Evolutionary conservation across 2,888 invertebrate species (phyloP), one percentile per base, ranked within the genome.

Genomic region (Eupeodes luniger): DNA sequence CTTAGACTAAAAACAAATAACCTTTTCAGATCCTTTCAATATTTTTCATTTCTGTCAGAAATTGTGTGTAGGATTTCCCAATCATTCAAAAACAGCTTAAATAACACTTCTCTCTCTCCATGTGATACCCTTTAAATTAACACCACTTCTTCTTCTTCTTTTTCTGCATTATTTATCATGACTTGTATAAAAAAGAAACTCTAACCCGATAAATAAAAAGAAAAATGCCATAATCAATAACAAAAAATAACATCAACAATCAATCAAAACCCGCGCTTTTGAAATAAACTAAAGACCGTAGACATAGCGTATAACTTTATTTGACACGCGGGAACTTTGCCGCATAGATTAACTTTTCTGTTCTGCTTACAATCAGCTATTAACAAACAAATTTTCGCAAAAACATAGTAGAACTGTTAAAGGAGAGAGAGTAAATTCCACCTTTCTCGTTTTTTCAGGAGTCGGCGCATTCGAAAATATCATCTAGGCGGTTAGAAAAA

Each of bases 261-360:
- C 57, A 72, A 72, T 72, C 57, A 72, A 11, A 72, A n/a, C 5
- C 27, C 47, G 47, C 59, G n/a, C 72, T 59, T 47, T 72, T 12
- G n/a, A 59, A 27, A 10, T 34, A 3, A 10, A 14, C 59, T 27
- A 27, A 27, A 27, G 47, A 40, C 40, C 40, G 40, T 27, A 27
- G 27, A 40, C 40, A 40, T 40, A 40, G 3, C 34, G 47, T 47
- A 47, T 36, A 59, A 57, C 57, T 47, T 59, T 27, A 57, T 40
- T 72, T 19, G 47, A 59, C 59, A 72, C 59, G 34, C 72, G 72
- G 34, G n/a, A 11, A 59, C 57, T 47, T 59, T 72, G 72, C 72
- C 57, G 72, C 72, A 72, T 57, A 40, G 70, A 70, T 70, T 70
- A 44, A 72, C 57, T 59, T 57, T 59, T 47, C 19, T 10, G 16